Conservation (phyloP, 2,113 vertebrate genomes). For the Regulus satrapa region DNA sequence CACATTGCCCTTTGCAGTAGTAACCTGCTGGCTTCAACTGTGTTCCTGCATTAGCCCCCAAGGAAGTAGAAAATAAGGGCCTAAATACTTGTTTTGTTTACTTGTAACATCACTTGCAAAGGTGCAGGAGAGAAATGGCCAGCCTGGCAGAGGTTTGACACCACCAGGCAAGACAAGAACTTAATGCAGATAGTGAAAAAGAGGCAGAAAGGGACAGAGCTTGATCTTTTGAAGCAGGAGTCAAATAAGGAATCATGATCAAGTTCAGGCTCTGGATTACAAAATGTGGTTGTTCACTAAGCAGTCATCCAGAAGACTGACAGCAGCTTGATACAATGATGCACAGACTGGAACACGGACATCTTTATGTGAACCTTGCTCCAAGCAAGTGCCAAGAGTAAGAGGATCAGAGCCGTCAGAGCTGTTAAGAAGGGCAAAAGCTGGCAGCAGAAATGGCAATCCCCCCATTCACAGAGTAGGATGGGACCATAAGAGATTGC, state of each 20-base stretch:
- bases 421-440: background rate
- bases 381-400: conserved; percentile 41
- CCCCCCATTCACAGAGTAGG: background rate
- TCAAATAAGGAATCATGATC: background rate
- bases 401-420: background rate
- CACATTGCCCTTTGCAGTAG: background rate
- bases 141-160: background rate
- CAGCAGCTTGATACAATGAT: conserved; percentile 40
- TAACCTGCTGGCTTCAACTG: background rate
- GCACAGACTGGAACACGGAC: background rate
- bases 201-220: background rate
- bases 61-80: background rate
- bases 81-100: background rate
- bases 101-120: background rate
- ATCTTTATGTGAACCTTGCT: conserved; percentile 63
- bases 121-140: background rate
- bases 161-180: background rate
- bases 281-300: conserved; percentile 34
- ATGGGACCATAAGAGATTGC: background rate
- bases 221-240: conserved; percentile 29
- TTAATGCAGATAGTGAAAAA: background rate
- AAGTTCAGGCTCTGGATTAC: conserved; percentile 44
- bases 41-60: background rate
- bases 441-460: background rate
- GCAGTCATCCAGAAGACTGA: conserved; percentile 14